Percentiles rank a stretch among this genome's conserved stretches.
Evolutionary conservation across 2,113 vertebrate species (phyloP).

Genomic region (Platichthys stellatus): DNA sequence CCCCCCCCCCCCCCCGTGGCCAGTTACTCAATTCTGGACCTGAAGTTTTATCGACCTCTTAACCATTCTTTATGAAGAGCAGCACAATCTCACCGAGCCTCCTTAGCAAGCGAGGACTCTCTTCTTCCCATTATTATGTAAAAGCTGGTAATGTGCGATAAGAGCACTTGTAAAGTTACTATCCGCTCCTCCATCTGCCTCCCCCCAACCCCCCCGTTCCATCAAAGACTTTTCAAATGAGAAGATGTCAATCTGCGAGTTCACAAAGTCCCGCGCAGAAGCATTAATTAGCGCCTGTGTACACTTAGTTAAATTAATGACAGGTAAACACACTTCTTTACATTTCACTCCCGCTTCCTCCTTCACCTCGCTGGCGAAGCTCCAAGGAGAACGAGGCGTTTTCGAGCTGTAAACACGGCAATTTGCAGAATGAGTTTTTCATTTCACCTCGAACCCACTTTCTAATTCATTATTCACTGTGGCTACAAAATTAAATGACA

Average conservation of each 20-base stretch:
- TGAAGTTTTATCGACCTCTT: not conserved
- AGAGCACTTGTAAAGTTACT: constrained; percentile 3
- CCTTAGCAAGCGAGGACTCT: not conserved
- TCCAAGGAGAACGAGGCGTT: not conserved
- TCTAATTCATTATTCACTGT: constrained; percentile 28
- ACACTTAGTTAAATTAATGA: not conserved
- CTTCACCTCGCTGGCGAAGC: not conserved
- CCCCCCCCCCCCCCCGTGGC: too few relatives aligned
- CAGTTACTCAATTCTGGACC: not conserved
- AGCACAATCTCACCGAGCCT: not conserved
- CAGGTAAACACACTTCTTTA: constrained; percentile 16
- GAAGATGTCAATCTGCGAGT: constrained; percentile 15
- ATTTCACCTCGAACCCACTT: constrained; percentile 10
- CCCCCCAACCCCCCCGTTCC: not conserved
- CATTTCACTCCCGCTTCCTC: constrained; percentile 8
- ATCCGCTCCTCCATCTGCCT: constrained; percentile 13
- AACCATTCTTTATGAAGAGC: not conserved
- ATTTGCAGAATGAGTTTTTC: not conserved
- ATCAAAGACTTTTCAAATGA: constrained; percentile 35
- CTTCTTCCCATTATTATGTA: constrained; percentile 1
- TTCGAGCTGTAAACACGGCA: constrained; percentile 1
- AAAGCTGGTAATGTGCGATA: not conserved
- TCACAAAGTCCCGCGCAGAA: not conserved
- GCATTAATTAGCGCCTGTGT: constrained; percentile 1
- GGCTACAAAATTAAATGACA: constrained; percentile 6